A percentile compares a stretch with the other conserved stretches of the same genome.
Evolutionary conservation across 2,797 vertebrate genomes (phyloP).

Genomic region (Phrynocephalus vlangalii): DNA sequence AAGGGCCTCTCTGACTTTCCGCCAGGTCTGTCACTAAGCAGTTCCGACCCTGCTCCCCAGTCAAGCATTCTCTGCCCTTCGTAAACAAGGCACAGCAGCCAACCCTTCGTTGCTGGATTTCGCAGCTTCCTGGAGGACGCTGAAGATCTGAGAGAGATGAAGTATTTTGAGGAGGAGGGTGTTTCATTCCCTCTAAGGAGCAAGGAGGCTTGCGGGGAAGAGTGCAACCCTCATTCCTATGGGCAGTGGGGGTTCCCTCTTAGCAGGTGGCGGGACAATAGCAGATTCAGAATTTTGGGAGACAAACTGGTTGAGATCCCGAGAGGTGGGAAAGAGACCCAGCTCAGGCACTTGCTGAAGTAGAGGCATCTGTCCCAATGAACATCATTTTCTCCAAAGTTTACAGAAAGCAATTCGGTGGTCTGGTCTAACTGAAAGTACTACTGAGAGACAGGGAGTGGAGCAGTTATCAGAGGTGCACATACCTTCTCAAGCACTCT

Average conservation of each 20-base stretch:
- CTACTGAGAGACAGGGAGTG: background rate
- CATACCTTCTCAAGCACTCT: background rate
- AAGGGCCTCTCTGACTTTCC: slow-evolving; percentile 17
- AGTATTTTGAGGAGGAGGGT: background rate
- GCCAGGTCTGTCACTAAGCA: accelerated
- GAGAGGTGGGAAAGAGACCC: slow-evolving; percentile 27
- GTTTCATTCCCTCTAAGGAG: slow-evolving; percentile 20
- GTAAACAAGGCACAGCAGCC: slow-evolving; percentile 14
- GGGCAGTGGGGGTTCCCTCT: background rate
- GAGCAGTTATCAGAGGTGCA: background rate
- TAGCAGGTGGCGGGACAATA: accelerated
- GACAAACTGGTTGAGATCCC: slow-evolving; percentile 19
- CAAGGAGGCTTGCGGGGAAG: slow-evolving; percentile 18
- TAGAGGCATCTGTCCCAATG: slow-evolving; percentile 35
- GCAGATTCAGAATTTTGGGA: background rate
- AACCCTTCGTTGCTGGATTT: background rate
- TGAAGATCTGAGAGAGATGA: background rate
- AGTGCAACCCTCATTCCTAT: background rate
- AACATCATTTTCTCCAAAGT: slow-evolving; percentile 14
- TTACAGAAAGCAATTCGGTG: slow-evolving; percentile 4
- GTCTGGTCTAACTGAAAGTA: slow-evolving; percentile 6
- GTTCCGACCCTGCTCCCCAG: accelerated
- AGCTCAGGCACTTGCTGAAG: background rate
- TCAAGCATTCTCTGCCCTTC: slow-evolving; percentile 3
- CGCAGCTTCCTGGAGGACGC: background rate